Percentiles rank a stretch among this genome's conserved stretches.
phyloP scores from a whole-genome alignment of 2,797 vertebrate species.

The Rhinatrema bivittatum region DNA sequence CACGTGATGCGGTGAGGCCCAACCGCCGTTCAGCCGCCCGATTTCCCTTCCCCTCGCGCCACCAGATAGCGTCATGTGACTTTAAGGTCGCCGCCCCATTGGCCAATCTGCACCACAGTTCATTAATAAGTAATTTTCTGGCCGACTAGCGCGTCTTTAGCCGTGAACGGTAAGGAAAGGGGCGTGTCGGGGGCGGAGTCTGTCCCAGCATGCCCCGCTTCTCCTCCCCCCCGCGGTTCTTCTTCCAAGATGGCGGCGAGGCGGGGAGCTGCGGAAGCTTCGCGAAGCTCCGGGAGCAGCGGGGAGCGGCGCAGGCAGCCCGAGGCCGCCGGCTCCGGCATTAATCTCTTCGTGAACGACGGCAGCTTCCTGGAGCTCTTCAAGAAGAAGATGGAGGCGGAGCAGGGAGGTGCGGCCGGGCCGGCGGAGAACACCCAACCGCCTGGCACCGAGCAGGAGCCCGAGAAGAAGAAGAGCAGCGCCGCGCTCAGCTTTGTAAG shows the following conservation, averaged over 20 bases:
- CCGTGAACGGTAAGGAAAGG: too few species aligned
- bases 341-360: conserved; percentile 88
- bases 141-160: too few species aligned
- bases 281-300: rapidly evolving
- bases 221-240: neutral
- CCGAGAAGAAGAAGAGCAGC: conserved; percentile 45
- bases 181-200: neutral
- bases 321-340: conserved; percentile 34
- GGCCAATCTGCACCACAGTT: too few species aligned
- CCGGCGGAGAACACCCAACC: conserved; percentile 36
- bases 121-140: too few species aligned
- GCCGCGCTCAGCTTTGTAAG: conserved; percentile 57
- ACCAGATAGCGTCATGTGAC: too few species aligned
- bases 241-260: neutral
- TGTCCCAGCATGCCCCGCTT: neutral
- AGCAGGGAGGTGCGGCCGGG: conserved; percentile 51
- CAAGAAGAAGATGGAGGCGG: conserved; percentile 88
- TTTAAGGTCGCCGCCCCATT: too few species aligned
- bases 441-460: conserved; percentile 23
- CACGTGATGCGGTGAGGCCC: too few species aligned
- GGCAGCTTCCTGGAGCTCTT: conserved; percentile 95
- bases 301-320: neutral
- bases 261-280: neutral
- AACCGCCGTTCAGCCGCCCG: too few species aligned
- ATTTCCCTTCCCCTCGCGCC: too few species aligned